Evolutionary conservation across 2,797 vertebrate genomes (phyloP).

Genomic region (Ctenochaetus hawaiiensis): DNA sequence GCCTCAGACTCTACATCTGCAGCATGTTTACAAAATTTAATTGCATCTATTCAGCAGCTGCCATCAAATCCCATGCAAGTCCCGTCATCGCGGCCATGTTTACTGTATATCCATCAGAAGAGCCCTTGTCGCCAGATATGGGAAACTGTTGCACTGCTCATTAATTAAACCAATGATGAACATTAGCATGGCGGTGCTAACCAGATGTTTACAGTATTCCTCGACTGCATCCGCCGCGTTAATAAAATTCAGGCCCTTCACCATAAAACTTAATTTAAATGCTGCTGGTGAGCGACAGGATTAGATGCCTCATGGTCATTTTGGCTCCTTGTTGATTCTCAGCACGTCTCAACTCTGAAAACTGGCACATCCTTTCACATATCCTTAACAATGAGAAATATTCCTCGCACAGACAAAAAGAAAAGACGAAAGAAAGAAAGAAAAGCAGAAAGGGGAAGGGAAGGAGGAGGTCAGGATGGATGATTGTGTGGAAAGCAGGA

Average conservation of each 20-base stretch:
- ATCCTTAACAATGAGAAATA: not conserved
- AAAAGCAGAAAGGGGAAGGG: not conserved
- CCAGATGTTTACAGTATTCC: conserved; percentile 5
- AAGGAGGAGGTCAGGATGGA: not conserved
- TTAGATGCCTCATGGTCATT: not conserved
- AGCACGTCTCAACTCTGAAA: not conserved
- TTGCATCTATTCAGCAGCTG: conserved; percentile 16
- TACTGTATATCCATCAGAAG: not conserved
- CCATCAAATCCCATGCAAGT: not conserved
- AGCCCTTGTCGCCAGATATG: not conserved
- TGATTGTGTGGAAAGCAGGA: not conserved
- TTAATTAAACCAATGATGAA: not conserved
- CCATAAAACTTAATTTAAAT: not conserved
- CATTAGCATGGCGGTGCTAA: not conserved
- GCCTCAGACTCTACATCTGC: not conserved
- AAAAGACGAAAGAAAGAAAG: not conserved
- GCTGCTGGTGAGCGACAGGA: not conserved
- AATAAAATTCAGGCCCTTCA: not conserved
- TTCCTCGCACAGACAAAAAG: not conserved
- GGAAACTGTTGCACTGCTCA: not conserved
- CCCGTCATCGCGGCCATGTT: not conserved
- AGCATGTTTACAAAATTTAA: not conserved
- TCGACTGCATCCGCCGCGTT: not conserved
- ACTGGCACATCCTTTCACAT: not conserved
- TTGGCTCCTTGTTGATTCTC: not conserved